Percentiles rank a stretch among this genome's conserved stretches.
These are phyloP conservation scores for Labrus mixtus DNA, from an alignment of 2,113 vertebrate species.

Conservation along the genomic window DNA sequence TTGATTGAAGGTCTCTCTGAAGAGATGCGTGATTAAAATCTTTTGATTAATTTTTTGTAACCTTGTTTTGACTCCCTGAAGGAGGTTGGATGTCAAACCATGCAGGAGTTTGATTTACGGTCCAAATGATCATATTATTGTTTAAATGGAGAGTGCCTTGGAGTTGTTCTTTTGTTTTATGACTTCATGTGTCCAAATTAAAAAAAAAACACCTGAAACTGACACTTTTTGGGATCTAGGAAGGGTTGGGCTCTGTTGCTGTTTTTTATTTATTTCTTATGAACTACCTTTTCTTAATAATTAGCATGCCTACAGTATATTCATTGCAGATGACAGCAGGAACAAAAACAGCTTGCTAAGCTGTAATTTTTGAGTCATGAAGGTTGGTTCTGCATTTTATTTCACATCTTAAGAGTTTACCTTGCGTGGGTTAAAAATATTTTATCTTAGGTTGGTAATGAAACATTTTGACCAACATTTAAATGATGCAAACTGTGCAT, in stretches of 20 bases:
- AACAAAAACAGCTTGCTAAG: conserved; percentile 10
- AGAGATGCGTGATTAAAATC: background rate
- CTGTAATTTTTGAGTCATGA: conserved; percentile 14
- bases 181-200: too few relatives aligned
- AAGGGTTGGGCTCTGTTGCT: background rate
- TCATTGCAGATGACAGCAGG: background rate
- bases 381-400: conserved; percentile 12
- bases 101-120: background rate
- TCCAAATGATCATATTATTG: too few relatives aligned
- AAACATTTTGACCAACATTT: background rate
- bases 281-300: conserved; percentile 21
- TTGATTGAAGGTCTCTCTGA: conserved; percentile 15
- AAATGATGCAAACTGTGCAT: background rate
- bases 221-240: too few relatives aligned
- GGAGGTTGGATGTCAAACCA: background rate
- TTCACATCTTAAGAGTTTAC: background rate
- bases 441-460: background rate
- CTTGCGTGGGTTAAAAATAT: conserved; percentile 1
- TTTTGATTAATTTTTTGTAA: background rate
- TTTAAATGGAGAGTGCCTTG: too few relatives aligned
- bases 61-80: background rate
- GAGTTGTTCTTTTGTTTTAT: too few relatives aligned
- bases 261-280: background rate
- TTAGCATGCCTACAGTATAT: background rate
- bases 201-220: too few relatives aligned